These are phyloP conservation scores for Caligus rogercresseyi DNA, from an alignment of 1,140 invertebrate species.

Conservation along the genomic window DNA sequence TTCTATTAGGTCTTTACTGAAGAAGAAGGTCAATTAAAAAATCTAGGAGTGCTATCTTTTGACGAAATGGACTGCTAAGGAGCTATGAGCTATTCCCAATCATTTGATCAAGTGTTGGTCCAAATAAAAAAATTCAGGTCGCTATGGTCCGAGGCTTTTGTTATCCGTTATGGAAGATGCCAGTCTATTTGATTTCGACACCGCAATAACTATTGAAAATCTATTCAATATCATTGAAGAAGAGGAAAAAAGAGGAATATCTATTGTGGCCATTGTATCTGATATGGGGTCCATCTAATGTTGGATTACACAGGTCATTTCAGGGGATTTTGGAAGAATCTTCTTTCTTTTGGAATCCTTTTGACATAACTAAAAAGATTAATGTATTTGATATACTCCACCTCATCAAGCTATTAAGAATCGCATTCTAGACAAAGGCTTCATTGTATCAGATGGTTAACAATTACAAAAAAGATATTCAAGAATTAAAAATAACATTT, in stretches of 20 bases:
- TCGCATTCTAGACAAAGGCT: constrained; percentile 22
- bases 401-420: constrained; percentile 23
- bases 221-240: constrained; percentile 5
- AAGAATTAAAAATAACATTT: constrained; percentile 18
- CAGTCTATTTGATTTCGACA: constrained; percentile 20
- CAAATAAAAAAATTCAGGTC: constrained; percentile 15
- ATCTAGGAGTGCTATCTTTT: constrained; percentile 16
- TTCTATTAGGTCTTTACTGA: neutral
- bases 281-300: constrained; percentile 9
- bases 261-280: constrained; percentile 2
- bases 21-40: neutral
- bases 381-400: constrained; percentile 23
- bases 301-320: constrained; percentile 6
- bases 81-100: constrained; percentile 1
- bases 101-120: constrained; percentile 4
- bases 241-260: neutral
- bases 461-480: constrained; percentile 1
- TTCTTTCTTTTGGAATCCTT: constrained; percentile 19
- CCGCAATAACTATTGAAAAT: constrained; percentile 3
- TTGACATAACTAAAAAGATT: constrained; percentile 17
- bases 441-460: constrained; percentile 14
- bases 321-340: neutral
- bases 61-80: constrained; percentile 19
- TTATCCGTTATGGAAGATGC: constrained; percentile 16
- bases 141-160: constrained; percentile 13